Base-by-base conservation (phyloP, 1,140 invertebrate species). In the Drosophila hydei region DNA sequence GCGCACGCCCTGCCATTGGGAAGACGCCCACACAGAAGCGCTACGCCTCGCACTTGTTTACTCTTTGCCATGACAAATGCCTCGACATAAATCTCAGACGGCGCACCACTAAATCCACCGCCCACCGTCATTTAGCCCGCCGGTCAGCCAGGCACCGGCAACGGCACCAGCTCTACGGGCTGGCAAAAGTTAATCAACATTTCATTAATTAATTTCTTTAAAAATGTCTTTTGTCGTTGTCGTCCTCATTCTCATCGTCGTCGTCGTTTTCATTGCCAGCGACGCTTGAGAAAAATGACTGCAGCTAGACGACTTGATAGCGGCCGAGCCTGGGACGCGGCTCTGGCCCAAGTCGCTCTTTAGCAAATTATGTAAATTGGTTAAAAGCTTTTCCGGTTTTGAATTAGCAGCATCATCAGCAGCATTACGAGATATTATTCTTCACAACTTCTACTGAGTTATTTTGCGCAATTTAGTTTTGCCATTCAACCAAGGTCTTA, bases 171-270 rank as follows among this genome's bases (percentile, higher is more conserved):
- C 65, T 50, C 51, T 25, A 69, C 58, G 65, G 87, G 58, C 77
- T 89, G 84, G 84, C 84, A 89, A 89, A 89, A 89, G 84, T 89
- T 89, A 89, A 89, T 89, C 84, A 89, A 89, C 84, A 89, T 89
- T 89, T 89, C 84, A 89, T 89, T 89, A 89, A 89, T 89, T 89
- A 89, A 89, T 89, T 88, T 88, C 83, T 88, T 88, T 88, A 88
- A 88, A 87, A 79, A 88, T 88, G 83, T 88, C 62, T 54, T 67
- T 63, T 65, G 67, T 21, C 43, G 18, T 9, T 21, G 43, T 19
- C 42, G 7, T 19, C 43, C 16, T 59, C 38, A 63, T 62, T 30
- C 62, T 54, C 33, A 4, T n/a, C 48, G 27, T 27, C 56, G 42
- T 54, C 50, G 68, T 62, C 42, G 71, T 45, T 16, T n/a, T 40